Conservation (phyloP, 2,797 vertebrate genomes). For the Heterohyrax brucei region DNA sequence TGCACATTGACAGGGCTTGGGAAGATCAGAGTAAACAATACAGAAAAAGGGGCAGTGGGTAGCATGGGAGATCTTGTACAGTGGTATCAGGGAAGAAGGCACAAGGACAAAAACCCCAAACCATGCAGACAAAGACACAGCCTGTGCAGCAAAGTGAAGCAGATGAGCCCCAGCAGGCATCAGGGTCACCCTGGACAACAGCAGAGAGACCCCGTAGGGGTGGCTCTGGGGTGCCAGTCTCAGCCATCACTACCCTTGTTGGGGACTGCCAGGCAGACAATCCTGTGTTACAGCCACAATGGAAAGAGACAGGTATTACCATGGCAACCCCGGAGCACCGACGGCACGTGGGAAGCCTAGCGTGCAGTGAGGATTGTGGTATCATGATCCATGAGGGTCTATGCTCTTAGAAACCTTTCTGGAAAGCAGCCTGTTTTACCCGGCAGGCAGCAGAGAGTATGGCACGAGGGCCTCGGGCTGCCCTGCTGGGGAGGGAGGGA, state of each 20-base stretch:
- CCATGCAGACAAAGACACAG: constrained; percentile 88
- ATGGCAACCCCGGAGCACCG: neutral
- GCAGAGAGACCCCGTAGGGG: neutral
- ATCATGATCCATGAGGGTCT: neutral
- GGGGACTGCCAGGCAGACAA: neutral
- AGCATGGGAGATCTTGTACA: constrained; percentile 79
- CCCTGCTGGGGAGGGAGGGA: neutral
- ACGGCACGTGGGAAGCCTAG: neutral
- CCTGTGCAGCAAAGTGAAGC: constrained; percentile 88
- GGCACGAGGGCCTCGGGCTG: neutral
- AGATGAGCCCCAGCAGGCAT: neutral
- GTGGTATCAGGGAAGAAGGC: constrained; percentile 88
- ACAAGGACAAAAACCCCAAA: constrained; percentile 88
- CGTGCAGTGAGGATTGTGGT: neutral
- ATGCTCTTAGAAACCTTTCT: neutral
- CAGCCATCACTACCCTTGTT: neutral
- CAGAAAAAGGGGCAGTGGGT: constrained; percentile 86
- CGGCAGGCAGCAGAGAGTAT: neutral
- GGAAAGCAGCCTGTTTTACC: neutral
- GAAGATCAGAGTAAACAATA: constrained; percentile 85
- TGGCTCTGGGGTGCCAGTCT: neutral
- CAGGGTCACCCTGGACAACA: neutral
- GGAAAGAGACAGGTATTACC: neutral
- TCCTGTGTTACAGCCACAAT: neutral
- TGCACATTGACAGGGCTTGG: constrained; percentile 93